Conservation (phyloP, 1,140 invertebrate species). For the Drosophila persimilis region DNA sequence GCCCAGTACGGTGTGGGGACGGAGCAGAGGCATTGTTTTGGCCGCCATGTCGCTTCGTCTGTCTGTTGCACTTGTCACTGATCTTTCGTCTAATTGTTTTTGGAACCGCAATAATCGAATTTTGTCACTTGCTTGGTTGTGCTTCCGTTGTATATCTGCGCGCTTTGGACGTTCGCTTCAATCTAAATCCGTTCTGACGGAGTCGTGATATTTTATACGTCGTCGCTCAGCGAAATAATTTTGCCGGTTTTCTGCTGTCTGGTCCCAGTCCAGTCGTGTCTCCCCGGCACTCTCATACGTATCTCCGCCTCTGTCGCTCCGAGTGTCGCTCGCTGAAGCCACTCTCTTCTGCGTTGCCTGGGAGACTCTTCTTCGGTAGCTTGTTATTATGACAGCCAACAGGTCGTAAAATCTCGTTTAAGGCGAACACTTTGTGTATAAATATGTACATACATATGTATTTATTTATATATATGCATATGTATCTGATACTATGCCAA, state of each 20-base stretch:
- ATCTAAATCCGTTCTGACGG: conserved; percentile 81
- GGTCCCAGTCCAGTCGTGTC: conserved; percentile 3
- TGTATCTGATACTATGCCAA: conserved; percentile 9
- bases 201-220: conserved; percentile 79
- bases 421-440: not conserved
- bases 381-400: conserved; percentile 76
- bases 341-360: conserved; percentile 9
- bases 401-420: conserved; percentile 72
- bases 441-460: not conserved
- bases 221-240: conserved; percentile 37
- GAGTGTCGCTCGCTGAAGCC: conserved; percentile 1
- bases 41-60: conserved; percentile 36
- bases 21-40: conserved; percentile 23
- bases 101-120: conserved; percentile 33
- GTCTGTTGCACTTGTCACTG: conserved; percentile 48
- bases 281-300: conserved; percentile 3
- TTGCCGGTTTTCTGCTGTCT: conserved; percentile 33
- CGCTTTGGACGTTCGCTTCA: conserved; percentile 70
- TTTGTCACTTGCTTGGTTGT: conserved; percentile 17
- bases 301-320: not conserved
- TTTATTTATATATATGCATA: no score
- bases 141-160: conserved; percentile 49
- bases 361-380: conserved; percentile 55
- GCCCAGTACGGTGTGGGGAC: conserved; percentile 24
- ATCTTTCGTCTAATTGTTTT: conserved; percentile 20